These are phyloP conservation scores for Aldabrachelys gigantea DNA, from an alignment of 2,113 vertebrate genomes.

Conservation along the genomic window DNA sequence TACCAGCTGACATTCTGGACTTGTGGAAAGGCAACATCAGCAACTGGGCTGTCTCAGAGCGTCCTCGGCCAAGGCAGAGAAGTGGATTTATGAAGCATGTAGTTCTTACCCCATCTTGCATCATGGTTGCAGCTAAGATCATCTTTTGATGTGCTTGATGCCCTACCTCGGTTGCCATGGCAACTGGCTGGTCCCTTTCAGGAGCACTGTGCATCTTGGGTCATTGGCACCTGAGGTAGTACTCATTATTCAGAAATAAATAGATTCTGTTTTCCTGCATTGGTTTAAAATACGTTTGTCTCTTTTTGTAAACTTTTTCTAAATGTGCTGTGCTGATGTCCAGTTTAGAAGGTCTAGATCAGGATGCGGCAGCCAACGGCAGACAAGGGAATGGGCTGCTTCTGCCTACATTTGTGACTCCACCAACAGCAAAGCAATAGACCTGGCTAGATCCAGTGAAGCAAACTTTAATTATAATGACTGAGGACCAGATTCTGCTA, in stretches of 20 bases:
- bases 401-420: neutral
- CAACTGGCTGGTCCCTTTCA: slow-evolving; percentile 44
- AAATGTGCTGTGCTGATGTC: neutral
- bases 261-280: neutral
- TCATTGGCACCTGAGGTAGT: neutral
- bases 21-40: slow-evolving; percentile 17
- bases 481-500: neutral
- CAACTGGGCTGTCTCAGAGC: slow-evolving; percentile 34
- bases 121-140: slow-evolving; percentile 41
- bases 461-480: neutral
- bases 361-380: neutral
- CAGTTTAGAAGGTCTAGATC: neutral
- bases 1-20: neutral
- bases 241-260: neutral
- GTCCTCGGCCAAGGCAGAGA: slow-evolving; percentile 41
- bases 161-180: slow-evolving; percentile 19
- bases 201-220: neutral
- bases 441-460: accelerated
- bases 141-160: slow-evolving; percentile 58
- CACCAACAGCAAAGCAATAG: neutral
- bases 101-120: slow-evolving; percentile 52
- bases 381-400: neutral
- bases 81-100: slow-evolving; percentile 59
- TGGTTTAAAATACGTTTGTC: neutral
- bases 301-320: neutral